Evolutionary conservation across 37 sponge, comb jelly and placozoan genomes (phyloP).

Genomic region (Oopsacas minuta): DNA sequence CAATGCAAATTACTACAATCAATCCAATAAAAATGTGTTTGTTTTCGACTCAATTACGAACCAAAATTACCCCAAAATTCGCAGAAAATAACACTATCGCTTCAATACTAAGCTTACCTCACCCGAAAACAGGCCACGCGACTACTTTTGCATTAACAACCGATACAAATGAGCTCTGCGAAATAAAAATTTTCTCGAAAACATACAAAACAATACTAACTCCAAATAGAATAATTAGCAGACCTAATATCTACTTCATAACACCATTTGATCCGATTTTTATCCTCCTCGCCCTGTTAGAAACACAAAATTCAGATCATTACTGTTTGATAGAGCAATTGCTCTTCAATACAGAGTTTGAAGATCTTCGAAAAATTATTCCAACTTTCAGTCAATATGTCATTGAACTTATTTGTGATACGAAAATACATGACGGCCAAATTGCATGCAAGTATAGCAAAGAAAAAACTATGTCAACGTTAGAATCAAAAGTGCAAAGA

Average conservation of each 20-base stretch:
- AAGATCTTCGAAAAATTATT: neutral
- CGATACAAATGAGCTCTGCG: neutral
- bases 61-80: neutral
- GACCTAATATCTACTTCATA: neutral
- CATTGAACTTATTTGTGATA: neutral
- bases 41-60: neutral
- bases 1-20: neutral
- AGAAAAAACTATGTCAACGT: neutral
- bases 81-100: neutral
- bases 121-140: neutral
- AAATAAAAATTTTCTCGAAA: neutral
- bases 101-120: neutral
- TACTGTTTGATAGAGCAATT: neutral
- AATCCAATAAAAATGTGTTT: neutral
- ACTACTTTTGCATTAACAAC: neutral
- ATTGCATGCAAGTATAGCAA: neutral
- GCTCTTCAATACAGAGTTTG: neutral
- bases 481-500: neutral
- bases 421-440: neutral
- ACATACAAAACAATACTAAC: neutral
- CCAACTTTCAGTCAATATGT: neutral
- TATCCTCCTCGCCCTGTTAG: neutral
- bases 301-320: neutral
- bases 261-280: constrained; percentile 11
- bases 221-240: neutral